Conservation (phyloP, 2,888 invertebrate genomes). For the Orgyia antiqua region DNA sequence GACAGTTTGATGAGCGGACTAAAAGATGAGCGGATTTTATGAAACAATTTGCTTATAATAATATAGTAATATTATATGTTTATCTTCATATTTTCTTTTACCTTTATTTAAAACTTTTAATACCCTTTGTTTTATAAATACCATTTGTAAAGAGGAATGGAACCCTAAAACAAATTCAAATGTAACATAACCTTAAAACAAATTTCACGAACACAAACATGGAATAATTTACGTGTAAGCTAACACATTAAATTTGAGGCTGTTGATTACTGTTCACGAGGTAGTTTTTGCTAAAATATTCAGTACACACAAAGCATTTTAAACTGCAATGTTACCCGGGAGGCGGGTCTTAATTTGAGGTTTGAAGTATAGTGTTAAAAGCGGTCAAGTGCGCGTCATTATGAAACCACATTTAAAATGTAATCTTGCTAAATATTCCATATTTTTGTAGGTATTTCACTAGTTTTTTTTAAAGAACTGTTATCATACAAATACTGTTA, state of each 20-base stretch:
- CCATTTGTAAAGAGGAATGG: no score
- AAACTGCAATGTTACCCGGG: slow-evolving; percentile 24
- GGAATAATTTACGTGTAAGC: slow-evolving; percentile 14
- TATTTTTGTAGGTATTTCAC: slow-evolving; percentile 1
- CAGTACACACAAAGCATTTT: slow-evolving; percentile 28
- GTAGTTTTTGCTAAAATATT: slow-evolving; percentile 33
- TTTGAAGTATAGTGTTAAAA: slow-evolving; percentile 28
- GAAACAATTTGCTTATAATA: no score
- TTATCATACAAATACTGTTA: no score
- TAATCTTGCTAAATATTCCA: slow-evolving; percentile 9
- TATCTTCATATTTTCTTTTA: no score
- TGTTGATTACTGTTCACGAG: slow-evolving; percentile 23
- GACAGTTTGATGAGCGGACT: no score
- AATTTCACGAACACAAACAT: slow-evolving; percentile 6
- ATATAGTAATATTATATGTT: no score
- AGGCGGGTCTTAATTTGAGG: slow-evolving; percentile 30
- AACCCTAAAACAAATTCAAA: slow-evolving; percentile 20
- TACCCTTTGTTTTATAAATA: no score
- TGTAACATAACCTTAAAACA: slow-evolving; percentile 16
- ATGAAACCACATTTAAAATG: slow-evolving; percentile 15
- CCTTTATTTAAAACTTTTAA: no score
- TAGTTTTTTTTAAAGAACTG: no score
- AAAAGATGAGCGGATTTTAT: no score
- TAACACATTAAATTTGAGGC: slow-evolving; percentile 17
- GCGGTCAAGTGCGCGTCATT: slow-evolving; percentile 26